These are phyloP conservation scores for Crossaster papposus DNA, from an alignment of 53 echinoderm and acorn worm species.

Conservation along the genomic window DNA sequence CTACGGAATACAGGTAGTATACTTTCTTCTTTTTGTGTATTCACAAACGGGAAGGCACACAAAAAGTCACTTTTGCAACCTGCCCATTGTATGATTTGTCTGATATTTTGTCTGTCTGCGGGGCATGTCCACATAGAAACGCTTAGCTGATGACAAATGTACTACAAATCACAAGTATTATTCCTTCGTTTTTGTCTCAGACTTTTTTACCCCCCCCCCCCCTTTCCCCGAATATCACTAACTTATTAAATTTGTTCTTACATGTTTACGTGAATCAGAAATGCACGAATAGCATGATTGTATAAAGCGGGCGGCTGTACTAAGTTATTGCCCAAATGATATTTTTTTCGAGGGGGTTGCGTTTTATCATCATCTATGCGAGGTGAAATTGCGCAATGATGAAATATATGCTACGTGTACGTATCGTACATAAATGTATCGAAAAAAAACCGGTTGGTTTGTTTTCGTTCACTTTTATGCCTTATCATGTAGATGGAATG, in stretches of 20 bases:
- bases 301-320: too few relatives aligned
- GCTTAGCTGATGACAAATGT: conserved; percentile 25
- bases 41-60: conserved; percentile 5
- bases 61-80: conserved; percentile 11
- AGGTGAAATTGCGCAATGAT: not conserved
- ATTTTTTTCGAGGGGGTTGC: not conserved
- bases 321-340: too few relatives aligned
- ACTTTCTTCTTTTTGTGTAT: conserved; percentile 19
- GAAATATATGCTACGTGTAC: not conserved
- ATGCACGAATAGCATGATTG: too few relatives aligned
- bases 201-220: too few relatives aligned
- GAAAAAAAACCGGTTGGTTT: not conserved
- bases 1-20: not conserved
- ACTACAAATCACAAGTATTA: not conserved
- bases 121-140: conserved; percentile 13
- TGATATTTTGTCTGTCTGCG: conserved; percentile 36
- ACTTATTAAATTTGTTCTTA: too few relatives aligned
- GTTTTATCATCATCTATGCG: not conserved
- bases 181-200: too few relatives aligned
- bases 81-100: conserved; percentile 21
- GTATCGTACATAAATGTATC: not conserved
- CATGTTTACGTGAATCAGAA: too few relatives aligned
- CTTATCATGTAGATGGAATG: not conserved
- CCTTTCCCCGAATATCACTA: too few relatives aligned
- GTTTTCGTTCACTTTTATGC: not conserved